Percentiles rank a stretch among this genome's conserved stretches.
phyloP scores from a whole-genome alignment of 2,888 invertebrate species.

The Neoscelio sp. region DNA sequence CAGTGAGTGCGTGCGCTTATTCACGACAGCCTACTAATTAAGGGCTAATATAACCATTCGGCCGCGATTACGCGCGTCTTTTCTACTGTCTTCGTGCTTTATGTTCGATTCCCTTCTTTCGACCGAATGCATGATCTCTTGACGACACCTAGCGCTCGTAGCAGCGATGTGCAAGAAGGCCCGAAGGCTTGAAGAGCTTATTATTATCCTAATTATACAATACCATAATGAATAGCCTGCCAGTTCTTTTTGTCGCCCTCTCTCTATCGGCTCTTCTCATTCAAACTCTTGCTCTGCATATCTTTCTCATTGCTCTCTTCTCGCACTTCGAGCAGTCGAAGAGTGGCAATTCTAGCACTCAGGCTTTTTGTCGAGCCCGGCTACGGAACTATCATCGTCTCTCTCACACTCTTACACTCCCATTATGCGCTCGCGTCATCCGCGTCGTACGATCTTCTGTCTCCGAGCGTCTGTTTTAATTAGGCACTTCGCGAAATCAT shows the following conservation, averaged over 20 bases:
- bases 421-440: slow-evolving; percentile 75
- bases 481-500: slow-evolving; percentile 83
- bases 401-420: slow-evolving; percentile 78
- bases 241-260: slow-evolving; percentile 69
- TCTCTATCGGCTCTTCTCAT: slow-evolving; percentile 65
- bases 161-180: slow-evolving; percentile 78
- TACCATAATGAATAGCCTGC: slow-evolving; percentile 80
- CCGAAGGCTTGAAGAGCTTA: slow-evolving; percentile 80
- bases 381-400: slow-evolving; percentile 79
- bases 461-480: slow-evolving; percentile 84
- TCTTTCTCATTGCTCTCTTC: slow-evolving; percentile 73
- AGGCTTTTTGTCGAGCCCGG: slow-evolving; percentile 79
- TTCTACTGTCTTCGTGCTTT: slow-evolving; percentile 61
- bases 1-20: slow-evolving; percentile 46
- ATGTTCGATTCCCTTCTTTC: slow-evolving; percentile 66
- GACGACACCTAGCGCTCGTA: slow-evolving; percentile 69
- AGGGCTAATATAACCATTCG: slow-evolving; percentile 81
- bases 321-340: slow-evolving; percentile 80
- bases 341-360: slow-evolving; percentile 83
- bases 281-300: slow-evolving; percentile 15
- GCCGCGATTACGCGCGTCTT: slow-evolving; percentile 67
- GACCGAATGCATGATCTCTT: slow-evolving; percentile 62
- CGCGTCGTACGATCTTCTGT: slow-evolving; percentile 73
- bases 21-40: slow-evolving; percentile 76
- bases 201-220: slow-evolving; percentile 83